Evolutionary conservation across 2,888 invertebrate species (phyloP).

Genomic region (Catocala nupta): DNA sequence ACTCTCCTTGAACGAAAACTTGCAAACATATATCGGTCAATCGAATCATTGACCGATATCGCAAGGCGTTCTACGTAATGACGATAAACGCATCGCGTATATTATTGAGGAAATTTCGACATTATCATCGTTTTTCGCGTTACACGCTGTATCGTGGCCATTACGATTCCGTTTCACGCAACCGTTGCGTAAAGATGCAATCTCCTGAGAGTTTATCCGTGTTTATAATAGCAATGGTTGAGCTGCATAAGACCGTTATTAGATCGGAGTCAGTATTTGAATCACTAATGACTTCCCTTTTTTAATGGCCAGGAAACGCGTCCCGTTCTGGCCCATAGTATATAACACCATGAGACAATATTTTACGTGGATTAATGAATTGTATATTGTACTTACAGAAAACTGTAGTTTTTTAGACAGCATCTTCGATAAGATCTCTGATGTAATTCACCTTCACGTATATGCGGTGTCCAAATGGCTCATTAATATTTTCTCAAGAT

Average conservation of each 20-base stretch:
- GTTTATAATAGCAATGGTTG: conserved; percentile 71
- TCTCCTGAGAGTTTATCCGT: conserved; percentile 68
- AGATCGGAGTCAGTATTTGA: conserved; percentile 72
- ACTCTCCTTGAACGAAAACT: conserved; percentile 35
- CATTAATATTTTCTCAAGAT: conserved; percentile 21
- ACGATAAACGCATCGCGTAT: conserved; percentile 35
- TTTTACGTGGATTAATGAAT: conserved; percentile 34
- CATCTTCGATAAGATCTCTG: background rate
- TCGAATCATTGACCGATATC: conserved; percentile 43
- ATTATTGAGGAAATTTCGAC: conserved; percentile 45
- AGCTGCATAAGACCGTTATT: conserved; percentile 74
- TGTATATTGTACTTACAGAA: conserved; percentile 7
- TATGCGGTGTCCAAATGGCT: background rate
- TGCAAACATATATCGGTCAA: conserved; percentile 41
- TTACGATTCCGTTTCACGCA: conserved; percentile 59
- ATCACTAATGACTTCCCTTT: conserved; percentile 79
- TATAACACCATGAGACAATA: conserved; percentile 40
- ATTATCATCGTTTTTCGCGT: conserved; percentile 46
- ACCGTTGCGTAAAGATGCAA: conserved; percentile 72
- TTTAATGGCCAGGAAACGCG: conserved; percentile 74
- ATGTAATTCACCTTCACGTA: background rate
- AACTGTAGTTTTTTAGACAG: conserved; percentile 2
- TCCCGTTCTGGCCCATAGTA: conserved; percentile 61
- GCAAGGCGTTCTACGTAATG: conserved; percentile 25
- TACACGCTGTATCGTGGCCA: conserved; percentile 38